Conservation (phyloP, 2,888 invertebrate species). For the Drosophila rubida region DNA sequence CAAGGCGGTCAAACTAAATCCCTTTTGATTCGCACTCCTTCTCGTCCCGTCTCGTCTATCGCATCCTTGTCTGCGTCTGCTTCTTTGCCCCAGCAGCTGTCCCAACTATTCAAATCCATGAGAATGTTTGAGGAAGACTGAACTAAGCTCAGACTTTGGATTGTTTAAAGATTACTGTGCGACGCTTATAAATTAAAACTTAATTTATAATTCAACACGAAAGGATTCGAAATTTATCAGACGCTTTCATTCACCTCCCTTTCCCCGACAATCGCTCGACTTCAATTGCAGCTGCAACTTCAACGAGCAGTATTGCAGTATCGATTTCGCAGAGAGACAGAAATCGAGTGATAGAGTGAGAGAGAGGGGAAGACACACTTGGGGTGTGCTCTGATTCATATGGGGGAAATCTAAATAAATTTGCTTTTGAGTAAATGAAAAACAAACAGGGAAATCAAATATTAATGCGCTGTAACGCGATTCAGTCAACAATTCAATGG, state of each 20-base stretch:
- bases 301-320: conserved; percentile 40
- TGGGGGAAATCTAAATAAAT: conserved; percentile 63
- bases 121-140: background rate
- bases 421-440: conserved; percentile 76
- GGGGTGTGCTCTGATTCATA: conserved; percentile 16
- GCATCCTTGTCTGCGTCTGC: conserved; percentile 4
- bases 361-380: background rate
- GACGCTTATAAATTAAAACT: conserved; percentile 5
- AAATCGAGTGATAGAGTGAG: conserved; percentile 12
- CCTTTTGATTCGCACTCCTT: conserved; percentile 43
- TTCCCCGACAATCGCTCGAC: conserved; percentile 2
- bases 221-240: background rate
- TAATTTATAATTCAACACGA: conserved; percentile 5
- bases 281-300: conserved; percentile 38
- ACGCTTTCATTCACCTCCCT: background rate
- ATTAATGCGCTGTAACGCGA: conserved; percentile 75
- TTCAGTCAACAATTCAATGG: conserved; percentile 41
- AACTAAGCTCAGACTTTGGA: background rate
- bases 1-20: conserved; percentile 51
- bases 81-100: conserved; percentile 14
- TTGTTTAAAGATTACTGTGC: conserved; percentile 3
- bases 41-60: conserved; percentile 25
- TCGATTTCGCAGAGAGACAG: conserved; percentile 49
- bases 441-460: conserved; percentile 81
- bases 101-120: conserved; percentile 42